Base-by-base conservation (phyloP, 2,888 invertebrate species). In the Anthophora plumipes region DNA sequence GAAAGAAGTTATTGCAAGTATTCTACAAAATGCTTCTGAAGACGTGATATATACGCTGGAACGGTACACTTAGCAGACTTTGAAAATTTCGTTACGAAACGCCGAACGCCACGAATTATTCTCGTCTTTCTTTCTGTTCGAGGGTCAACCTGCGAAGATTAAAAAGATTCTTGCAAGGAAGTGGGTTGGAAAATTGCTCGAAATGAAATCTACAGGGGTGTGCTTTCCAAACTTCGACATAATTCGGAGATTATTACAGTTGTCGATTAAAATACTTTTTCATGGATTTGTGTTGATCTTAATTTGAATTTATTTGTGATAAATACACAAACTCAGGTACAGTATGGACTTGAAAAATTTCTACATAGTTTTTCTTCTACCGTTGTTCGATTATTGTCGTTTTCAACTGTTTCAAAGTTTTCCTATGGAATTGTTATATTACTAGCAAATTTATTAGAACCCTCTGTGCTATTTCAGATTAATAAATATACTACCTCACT, bases 11-110 rank as follows among this genome's bases (percentile, higher is more conserved):
- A 12, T 39, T n/a, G 50, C 48, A 37, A 59, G 4, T 50, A 60
- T 60, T 11, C 59, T 4, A n/a, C n/a, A n/a, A n/a, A 4, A 37
- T 17, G 11, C 54, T 20, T 48, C 31, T 14, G 20, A n/a, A 37
- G 46, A 57, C 25, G 17, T 31, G 55, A 68, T 68, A n/a, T 68
- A 57, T 52, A 43, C 41, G 7, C 31, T n/a, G 41, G 25, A 11
- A 43, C 39, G 20, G n/a, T 20, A 14, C n/a, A 17, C 37, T 46
- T 69, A 17, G 48, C 14, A 14, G 50, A 50, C 9, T 60, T 70
- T 60, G 50, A 22, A 60, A 60, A 48, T 60, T n/a, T 50, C 41
- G 14, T n/a, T 39, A n/a, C 17, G 6, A 20, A n/a, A n/a, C n/a
- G n/a, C 17, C 39, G 37, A 48, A 37, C 46, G 25, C 20, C 20